Evolutionary conservation across 2,113 vertebrate genomes (phyloP).

Genomic region (Sylvilagus bachmani): DNA sequence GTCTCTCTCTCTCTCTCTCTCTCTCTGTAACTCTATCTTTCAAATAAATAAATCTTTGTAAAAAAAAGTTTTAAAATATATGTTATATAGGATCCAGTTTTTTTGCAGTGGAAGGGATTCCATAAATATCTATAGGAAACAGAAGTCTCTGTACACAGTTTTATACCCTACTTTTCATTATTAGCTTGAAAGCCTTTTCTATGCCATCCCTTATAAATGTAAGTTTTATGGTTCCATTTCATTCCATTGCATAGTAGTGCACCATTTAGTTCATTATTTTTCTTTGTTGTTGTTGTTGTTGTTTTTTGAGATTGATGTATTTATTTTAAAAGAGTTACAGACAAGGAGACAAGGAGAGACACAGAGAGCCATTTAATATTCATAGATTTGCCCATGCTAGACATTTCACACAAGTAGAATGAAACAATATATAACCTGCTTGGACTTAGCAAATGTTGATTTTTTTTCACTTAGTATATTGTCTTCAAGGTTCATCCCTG

Average conservation of each 20-base stretch:
- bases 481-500: neutral
- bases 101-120: neutral
- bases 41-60: no score
- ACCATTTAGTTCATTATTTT: neutral
- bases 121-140: neutral
- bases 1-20: no score
- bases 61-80: no score
- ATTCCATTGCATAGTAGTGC: neutral
- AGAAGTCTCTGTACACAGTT: slow-evolving; percentile 15
- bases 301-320: neutral
- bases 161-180: neutral
- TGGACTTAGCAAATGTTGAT: neutral
- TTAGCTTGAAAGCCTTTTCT: slow-evolving; percentile 42
- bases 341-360: no score
- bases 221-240: neutral
- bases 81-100: neutral
- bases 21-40: no score
- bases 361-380: neutral
- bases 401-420: slow-evolving; percentile 24
- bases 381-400: neutral
- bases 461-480: slow-evolving; percentile 20
- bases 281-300: neutral
- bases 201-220: neutral
- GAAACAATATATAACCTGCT: neutral
- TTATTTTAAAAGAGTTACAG: no score